Evolutionary conservation across 2,113 vertebrate species (phyloP).

Genomic region (Pangasianodon hypophthalmus): DNA sequence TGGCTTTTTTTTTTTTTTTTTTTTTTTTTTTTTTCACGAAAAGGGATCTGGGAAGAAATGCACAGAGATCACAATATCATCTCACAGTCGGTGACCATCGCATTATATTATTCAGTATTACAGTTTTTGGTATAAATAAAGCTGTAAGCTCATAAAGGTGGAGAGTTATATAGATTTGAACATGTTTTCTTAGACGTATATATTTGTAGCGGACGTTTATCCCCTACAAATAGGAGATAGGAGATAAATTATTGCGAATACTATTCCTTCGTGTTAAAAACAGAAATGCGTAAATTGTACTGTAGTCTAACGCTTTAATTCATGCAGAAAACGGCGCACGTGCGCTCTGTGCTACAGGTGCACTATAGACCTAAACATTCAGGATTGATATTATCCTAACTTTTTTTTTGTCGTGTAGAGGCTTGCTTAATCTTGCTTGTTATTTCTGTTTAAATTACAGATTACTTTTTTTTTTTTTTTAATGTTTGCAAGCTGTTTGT

Average conservation of each 20-base stretch:
- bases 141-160: not conserved
- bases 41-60: not conserved
- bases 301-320: not conserved
- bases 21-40: not conserved
- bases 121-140: not conserved
- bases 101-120: not conserved
- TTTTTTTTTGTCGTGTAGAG: not conserved
- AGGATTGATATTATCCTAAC: not conserved
- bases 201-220: not conserved
- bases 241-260: not conserved
- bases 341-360: slow-evolving; percentile 34
- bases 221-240: no score
- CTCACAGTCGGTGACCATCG: not conserved
- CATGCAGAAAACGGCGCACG: not conserved
- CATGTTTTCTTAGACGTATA: not conserved
- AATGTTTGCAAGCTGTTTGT: not conserved
- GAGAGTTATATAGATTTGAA: not conserved
- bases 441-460: not conserved
- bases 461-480: not conserved
- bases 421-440: not conserved
- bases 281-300: not conserved
- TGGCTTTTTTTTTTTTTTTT: not conserved
- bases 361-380: not conserved
- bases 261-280: not conserved
- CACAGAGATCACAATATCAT: not conserved